phyloP scores from a whole-genome alignment of 2,113 vertebrate species.

The Phoenicopterus ruber region DNA sequence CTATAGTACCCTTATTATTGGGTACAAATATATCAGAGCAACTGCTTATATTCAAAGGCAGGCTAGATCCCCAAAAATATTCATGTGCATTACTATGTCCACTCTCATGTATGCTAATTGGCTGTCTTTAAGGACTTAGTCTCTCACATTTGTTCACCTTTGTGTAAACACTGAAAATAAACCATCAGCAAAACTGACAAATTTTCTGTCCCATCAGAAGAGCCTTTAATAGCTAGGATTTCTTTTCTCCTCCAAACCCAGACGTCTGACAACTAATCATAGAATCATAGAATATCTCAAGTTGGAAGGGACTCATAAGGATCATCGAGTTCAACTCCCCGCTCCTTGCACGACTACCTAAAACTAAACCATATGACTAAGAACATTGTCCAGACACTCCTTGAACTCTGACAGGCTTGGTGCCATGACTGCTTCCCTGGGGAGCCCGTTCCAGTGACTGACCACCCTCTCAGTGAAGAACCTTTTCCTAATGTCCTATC shows the following conservation, averaged over 20 bases:
- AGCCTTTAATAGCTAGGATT: not conserved
- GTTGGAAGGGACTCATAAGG: not conserved
- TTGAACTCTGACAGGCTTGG: not conserved
- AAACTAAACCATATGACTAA: not conserved
- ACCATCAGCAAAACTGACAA: not conserved
- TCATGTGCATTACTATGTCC: not conserved
- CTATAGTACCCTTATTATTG: not conserved
- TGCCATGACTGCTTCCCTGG: not conserved
- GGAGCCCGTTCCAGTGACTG: not conserved
- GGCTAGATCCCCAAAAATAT: not conserved
- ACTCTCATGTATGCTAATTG: not conserved
- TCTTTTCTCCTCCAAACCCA: not conserved
- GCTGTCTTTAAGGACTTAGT: not conserved
- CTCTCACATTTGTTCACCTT: not conserved
- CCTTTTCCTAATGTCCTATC: not conserved
- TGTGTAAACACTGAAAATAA: not conserved
- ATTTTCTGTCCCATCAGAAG: not conserved
- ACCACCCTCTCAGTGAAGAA: not conserved
- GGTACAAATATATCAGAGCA: not conserved
- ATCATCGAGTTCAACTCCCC: not conserved
- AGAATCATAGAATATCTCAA: not conserved
- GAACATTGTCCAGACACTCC: not conserved
- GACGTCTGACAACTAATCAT: not conserved
- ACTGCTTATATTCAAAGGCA: not conserved
- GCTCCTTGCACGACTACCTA: not conserved